Base-by-base conservation (phyloP, 53 echinoderm and acorn worm genomes). In the Luidia sarsii region DNA sequence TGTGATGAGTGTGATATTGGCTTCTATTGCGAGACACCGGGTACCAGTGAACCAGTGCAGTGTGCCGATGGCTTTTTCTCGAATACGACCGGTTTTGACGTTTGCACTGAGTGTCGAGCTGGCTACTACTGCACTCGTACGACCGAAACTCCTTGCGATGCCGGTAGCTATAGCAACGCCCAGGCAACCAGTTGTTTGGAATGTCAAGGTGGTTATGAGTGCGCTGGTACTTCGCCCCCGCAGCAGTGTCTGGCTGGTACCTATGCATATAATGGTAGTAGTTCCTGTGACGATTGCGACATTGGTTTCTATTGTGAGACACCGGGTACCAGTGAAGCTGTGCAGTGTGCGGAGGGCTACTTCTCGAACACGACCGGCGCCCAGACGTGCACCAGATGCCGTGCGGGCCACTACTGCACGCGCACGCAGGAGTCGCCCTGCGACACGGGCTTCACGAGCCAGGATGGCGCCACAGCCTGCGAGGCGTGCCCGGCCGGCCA, bases 131-230 rank as follows among this genome's bases (percentile, higher is more conserved):
- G 96, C 69, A 79, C 88, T 7, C 62, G 84, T 22, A 82, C 88
- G 5, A 81, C 68, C 24, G 30, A 81, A 33, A 80, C 51, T 1
- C 50, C 91, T 2, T 96, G 96, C 80, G 70, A 55, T 61, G 55
- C 90, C 6, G 93, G 93, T 8, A 93, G 59, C 33, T 91, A 86
- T 68, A 95, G 95, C 60, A 28, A 69, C 18, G 88, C 82, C 1
- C 90, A 91, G 21, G 75, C 86, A 22, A 69, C 86, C 37, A 90
- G 88, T 3, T 96, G 96, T 55, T 53, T 82, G 49, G 59, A 75
- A 28, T 96, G 96, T 62, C 83, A 83, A n/a, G 93, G 93, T 16
- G 96, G 96, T 7, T 96, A 88, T 57, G 63, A 69, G 39, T 96
- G 96, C 30, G 43, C 86, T 2, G 93, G 89, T 11, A 83, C 86